Percentiles rank a stretch among this genome's conserved stretches.
Conservation (phyloP, 2,888 invertebrate genomes). For the Drosophila diplacantha region DNA sequence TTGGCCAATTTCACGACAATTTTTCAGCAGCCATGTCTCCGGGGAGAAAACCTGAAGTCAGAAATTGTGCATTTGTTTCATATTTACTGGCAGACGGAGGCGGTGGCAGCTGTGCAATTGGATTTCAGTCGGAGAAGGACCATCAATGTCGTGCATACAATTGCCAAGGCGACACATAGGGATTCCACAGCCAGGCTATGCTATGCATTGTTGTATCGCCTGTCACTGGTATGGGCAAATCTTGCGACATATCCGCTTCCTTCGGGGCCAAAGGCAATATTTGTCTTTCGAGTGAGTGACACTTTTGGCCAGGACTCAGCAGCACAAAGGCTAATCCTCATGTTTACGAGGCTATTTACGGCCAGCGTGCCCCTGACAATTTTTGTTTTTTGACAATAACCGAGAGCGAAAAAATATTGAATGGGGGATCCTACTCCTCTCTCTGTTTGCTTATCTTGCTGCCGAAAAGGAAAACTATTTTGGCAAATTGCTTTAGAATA, state of each 20-base stretch:
- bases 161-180: slow-evolving; percentile 69
- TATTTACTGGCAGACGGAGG: slow-evolving; percentile 57
- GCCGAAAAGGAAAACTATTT: slow-evolving; percentile 62
- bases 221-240: slow-evolving; percentile 43
- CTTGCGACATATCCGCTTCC: slow-evolving; percentile 74
- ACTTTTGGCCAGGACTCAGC: slow-evolving; percentile 57
- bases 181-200: slow-evolving; percentile 60
- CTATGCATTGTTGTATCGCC: slow-evolving; percentile 23
- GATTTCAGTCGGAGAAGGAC: slow-evolving; percentile 47
- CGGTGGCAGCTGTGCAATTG: slow-evolving; percentile 66
- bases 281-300: slow-evolving; percentile 63
- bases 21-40: slow-evolving; percentile 57
- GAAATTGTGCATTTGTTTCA: slow-evolving; percentile 59
- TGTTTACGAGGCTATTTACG: slow-evolving; percentile 73
- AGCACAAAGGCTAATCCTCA: slow-evolving; percentile 71
- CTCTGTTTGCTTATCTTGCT: slow-evolving; percentile 63
- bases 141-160: slow-evolving; percentile 72
- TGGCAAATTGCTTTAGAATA: slow-evolving; percentile 73
- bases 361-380: slow-evolving; percentile 59
- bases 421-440: slow-evolving; percentile 20
- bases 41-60: slow-evolving; percentile 55
- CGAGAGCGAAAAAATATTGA: slow-evolving; percentile 45
- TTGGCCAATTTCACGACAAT: slow-evolving; percentile 74
- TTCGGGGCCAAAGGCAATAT: slow-evolving; percentile 57
- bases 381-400: slow-evolving; percentile 56